phyloP scores from a whole-genome alignment of 2,113 vertebrate species.

The Ochotona curzoniae region DNA sequence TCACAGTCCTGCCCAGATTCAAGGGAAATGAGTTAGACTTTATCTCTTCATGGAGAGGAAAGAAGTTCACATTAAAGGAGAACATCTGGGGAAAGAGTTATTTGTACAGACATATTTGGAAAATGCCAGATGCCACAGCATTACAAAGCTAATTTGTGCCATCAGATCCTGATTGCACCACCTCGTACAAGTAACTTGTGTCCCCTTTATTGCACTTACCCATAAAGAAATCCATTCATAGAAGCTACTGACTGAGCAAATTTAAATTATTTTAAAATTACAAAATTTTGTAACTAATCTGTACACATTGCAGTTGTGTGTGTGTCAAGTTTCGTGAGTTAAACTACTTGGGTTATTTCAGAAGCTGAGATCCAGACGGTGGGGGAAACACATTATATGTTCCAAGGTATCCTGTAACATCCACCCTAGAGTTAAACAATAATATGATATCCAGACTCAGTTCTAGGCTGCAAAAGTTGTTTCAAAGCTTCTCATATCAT shows the following conservation, averaged over 20 bases:
- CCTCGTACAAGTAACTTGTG: background rate
- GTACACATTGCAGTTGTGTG: background rate
- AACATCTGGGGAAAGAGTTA: background rate
- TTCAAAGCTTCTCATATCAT: background rate
- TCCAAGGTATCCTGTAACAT: background rate
- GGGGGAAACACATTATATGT: background rate
- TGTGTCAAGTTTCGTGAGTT: background rate
- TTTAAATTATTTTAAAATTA: background rate
- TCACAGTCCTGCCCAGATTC: background rate
- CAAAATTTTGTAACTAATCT: background rate
- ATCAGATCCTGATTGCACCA: background rate
- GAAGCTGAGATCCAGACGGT: background rate
- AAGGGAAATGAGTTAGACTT: background rate
- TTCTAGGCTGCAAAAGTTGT: background rate
- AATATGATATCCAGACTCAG: background rate
- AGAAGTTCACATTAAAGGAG: background rate
- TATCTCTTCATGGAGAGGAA: background rate
- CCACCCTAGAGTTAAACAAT: background rate
- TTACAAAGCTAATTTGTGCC: background rate
- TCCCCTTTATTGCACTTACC: background rate
- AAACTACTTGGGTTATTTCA: background rate
- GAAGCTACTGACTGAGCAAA: background rate
- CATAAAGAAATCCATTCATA: background rate
- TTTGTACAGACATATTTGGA: background rate
- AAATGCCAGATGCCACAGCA: background rate